Evolutionary conservation across 2,888 invertebrate genomes (phyloP).

Genomic region (Epinotia nisella): DNA sequence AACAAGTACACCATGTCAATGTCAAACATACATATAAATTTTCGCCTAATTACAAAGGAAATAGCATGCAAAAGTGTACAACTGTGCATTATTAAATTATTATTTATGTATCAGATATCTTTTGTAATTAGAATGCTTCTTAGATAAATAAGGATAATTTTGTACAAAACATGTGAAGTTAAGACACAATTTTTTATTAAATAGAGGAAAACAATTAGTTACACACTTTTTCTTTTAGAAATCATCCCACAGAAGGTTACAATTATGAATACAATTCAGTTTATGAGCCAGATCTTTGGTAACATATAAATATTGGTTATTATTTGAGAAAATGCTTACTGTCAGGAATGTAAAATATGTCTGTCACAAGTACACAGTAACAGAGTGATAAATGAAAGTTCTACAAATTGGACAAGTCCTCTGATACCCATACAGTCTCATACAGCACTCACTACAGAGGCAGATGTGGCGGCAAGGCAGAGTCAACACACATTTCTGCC

Average conservation of each 20-base stretch:
- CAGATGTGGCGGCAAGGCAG: constrained; percentile 85
- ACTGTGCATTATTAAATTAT: neutral
- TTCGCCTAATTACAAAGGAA: neutral
- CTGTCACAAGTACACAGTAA: constrained; percentile 81
- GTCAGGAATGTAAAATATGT: constrained; percentile 38
- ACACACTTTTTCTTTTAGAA: neutral
- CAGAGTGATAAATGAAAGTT: constrained; percentile 82
- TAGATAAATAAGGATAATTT: constrained; percentile 10
- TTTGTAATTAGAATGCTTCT: neutral
- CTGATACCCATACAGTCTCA: constrained; percentile 77
- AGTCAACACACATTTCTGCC: constrained; percentile 82
- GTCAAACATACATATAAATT: neutral
- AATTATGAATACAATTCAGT: neutral
- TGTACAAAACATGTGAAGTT: constrained; percentile 7
- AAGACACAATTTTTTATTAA: neutral
- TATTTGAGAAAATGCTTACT: constrained; percentile 39
- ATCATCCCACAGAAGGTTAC: neutral
- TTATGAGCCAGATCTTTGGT: constrained; percentile 34
- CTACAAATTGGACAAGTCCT: constrained; percentile 83
- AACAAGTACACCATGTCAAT: neutral
- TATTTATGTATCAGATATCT: constrained; percentile 9
- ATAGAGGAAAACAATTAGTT: neutral
- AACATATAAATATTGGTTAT: constrained; percentile 35
- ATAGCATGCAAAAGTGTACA: neutral
- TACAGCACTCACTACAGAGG: constrained; percentile 80